Percentiles rank a stretch among this genome's conserved stretches.
Conservation (phyloP, 1,140 invertebrate genomes). For the Triops cancriformis region DNA sequence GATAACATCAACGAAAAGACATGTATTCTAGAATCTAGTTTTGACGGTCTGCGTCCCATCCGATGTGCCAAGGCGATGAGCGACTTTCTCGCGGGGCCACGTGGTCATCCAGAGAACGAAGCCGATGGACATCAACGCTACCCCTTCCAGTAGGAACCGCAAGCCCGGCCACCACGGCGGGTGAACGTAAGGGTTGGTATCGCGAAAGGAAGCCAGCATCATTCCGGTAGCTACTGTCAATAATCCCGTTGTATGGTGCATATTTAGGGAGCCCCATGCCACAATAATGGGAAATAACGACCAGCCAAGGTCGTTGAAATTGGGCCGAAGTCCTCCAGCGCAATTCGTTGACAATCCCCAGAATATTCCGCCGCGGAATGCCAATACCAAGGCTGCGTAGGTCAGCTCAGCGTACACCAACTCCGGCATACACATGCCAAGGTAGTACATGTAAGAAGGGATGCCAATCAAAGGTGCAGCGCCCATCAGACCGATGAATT, state of each 20-base stretch:
- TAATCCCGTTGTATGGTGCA: not conserved
- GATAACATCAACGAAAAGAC: not conserved
- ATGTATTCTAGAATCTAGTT: not conserved
- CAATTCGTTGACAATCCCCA: not conserved
- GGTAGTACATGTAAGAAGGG: not conserved
- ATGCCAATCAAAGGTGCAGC: not conserved
- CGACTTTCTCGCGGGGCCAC: not conserved
- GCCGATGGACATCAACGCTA: not conserved
- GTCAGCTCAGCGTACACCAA: not conserved
- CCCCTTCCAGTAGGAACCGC: not conserved
- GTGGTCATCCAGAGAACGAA: constrained; percentile 6
- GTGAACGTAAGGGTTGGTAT: constrained; percentile 5
- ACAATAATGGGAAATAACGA: not conserved
- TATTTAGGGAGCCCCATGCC: not conserved
- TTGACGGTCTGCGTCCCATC: not conserved
- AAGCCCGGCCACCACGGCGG: not conserved
- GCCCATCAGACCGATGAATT: not conserved
- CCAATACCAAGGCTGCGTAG: not conserved
- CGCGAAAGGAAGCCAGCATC: not conserved
- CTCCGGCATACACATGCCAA: not conserved
- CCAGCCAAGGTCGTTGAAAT: not conserved
- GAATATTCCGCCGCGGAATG: not conserved
- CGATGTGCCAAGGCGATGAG: not conserved
- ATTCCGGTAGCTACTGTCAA: not conserved
- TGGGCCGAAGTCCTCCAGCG: not conserved